A percentile compares a stretch with the other conserved stretches of the same genome.
phyloP scores from a whole-genome alignment of 1,140 invertebrate genomes.

The Tenebrio molitor region DNA sequence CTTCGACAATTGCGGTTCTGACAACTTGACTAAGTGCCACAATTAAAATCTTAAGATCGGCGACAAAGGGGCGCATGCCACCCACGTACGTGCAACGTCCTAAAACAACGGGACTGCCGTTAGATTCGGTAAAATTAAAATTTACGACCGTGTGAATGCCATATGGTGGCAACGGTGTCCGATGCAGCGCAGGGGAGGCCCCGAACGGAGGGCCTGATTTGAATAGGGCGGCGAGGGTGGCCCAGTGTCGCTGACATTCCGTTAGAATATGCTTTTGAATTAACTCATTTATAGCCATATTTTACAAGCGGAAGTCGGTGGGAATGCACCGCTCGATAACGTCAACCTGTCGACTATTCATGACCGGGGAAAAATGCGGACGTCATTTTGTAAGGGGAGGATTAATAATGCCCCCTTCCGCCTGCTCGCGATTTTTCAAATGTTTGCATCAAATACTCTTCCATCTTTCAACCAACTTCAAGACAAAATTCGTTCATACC shows the following conservation, averaged over 20 bases:
- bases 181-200: slow-evolving; percentile 18
- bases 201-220: slow-evolving; percentile 23
- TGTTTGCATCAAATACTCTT: too few species aligned
- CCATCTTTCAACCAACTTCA: slow-evolving; percentile 2
- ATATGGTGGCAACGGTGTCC: slow-evolving; percentile 42
- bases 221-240: slow-evolving; percentile 40
- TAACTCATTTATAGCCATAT: slow-evolving; percentile 48
- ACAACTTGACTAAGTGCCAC: slow-evolving; percentile 53
- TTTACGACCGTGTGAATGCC: slow-evolving; percentile 48
- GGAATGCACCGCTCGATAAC: slow-evolving; percentile 30
- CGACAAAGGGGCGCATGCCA: slow-evolving; percentile 46
- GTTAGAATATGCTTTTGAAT: slow-evolving; percentile 43
- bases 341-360: slow-evolving; percentile 27
- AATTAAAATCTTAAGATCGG: slow-evolving; percentile 52
- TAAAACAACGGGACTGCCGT: slow-evolving; percentile 46
- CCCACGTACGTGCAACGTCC: slow-evolving; percentile 40
- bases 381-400: background rate
- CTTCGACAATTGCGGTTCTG: slow-evolving; percentile 53
- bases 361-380: slow-evolving; percentile 18
- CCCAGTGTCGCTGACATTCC: slow-evolving; percentile 46
- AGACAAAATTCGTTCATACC: too few species aligned
- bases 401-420: slow-evolving; percentile 2
- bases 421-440: background rate
- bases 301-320: slow-evolving; percentile 29
- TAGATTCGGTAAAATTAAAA: slow-evolving; percentile 49